Conservation (phyloP, 2,888 invertebrate genomes). For the Lasioglossum villosulum region DNA sequence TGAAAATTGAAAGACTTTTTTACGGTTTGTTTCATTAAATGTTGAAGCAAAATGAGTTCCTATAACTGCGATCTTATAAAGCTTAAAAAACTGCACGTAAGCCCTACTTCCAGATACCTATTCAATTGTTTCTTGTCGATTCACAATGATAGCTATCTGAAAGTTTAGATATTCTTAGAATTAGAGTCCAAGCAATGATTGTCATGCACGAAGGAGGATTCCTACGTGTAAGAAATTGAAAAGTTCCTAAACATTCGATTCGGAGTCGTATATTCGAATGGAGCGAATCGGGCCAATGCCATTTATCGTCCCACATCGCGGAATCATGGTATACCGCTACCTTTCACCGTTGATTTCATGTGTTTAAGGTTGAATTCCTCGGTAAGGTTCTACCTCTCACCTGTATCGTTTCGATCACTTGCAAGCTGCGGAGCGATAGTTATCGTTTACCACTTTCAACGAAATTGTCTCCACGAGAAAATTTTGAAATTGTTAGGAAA, state of each 20-base stretch:
- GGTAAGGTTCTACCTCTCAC: conserved; percentile 45
- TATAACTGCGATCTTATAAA: too few relatives aligned
- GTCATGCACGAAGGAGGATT: not conserved
- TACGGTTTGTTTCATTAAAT: too few relatives aligned
- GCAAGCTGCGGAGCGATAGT: not conserved
- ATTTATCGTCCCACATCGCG: conserved; percentile 68
- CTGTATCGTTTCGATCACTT: conserved; percentile 24
- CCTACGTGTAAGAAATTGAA: conserved; percentile 13
- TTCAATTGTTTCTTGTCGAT: not conserved
- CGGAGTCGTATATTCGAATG: not conserved
- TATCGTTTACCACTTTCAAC: not conserved
- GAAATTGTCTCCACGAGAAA: not conserved
- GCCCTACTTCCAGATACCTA: too few relatives aligned
- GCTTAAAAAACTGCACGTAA: too few relatives aligned
- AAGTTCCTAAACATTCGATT: conserved; percentile 29
- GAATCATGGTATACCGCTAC: conserved; percentile 51
- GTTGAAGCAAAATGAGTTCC: too few relatives aligned
- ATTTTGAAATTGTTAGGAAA: not conserved
- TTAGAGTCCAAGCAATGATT: not conserved
- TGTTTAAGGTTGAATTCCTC: conserved; percentile 62
- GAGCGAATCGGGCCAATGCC: conserved; percentile 64
- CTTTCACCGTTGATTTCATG: conserved; percentile 68
- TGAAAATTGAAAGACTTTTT: too few relatives aligned
- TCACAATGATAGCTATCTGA: not conserved
- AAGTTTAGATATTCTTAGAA: not conserved